These are phyloP conservation scores for Mesorhabditis spiculigera DNA, from an alignment of 2,888 invertebrate species.

Conservation along the genomic window DNA sequence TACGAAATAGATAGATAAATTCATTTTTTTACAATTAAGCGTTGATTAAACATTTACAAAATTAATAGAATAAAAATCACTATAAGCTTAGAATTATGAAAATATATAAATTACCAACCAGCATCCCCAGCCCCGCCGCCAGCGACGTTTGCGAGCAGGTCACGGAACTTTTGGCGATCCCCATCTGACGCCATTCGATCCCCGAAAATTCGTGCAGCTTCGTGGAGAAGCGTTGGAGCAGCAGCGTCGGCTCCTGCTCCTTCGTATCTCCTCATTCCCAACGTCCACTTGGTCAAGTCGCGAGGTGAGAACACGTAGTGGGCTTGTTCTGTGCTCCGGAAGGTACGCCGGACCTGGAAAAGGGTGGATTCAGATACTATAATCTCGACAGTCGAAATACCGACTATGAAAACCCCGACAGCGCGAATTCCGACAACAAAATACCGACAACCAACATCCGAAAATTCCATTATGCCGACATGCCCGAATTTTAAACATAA, in stretches of 20 bases:
- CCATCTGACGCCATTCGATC: slow-evolving; percentile 61
- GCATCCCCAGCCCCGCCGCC: background rate
- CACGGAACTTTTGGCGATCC: slow-evolving; percentile 30
- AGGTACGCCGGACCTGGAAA: background rate
- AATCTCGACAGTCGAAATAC: too few relatives aligned
- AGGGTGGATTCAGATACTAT: too few relatives aligned
- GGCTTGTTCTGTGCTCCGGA: slow-evolving; percentile 42
- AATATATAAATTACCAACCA: background rate
- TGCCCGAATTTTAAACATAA: too few relatives aligned
- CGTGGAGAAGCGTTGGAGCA: slow-evolving; percentile 63
- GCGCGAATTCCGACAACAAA: too few relatives aligned
- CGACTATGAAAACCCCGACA: too few relatives aligned
- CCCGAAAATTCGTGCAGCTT: slow-evolving; percentile 74
- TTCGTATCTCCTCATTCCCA: slow-evolving; percentile 23
- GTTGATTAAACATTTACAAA: too few relatives aligned
- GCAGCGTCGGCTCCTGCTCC: slow-evolving; percentile 13
- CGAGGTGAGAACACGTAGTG: slow-evolving; percentile 76
- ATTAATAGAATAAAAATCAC: too few relatives aligned
- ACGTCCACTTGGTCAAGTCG: slow-evolving; percentile 70
- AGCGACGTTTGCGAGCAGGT: slow-evolving; percentile 18
- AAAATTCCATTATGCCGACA: too few relatives aligned
- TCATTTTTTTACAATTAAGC: background rate
- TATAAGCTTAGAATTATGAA: too few relatives aligned
- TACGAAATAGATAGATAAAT: background rate
- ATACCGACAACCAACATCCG: too few relatives aligned